Evolutionary conservation across 2,888 invertebrate genomes (phyloP).

Genomic region (Erpobdella octoculata): DNA sequence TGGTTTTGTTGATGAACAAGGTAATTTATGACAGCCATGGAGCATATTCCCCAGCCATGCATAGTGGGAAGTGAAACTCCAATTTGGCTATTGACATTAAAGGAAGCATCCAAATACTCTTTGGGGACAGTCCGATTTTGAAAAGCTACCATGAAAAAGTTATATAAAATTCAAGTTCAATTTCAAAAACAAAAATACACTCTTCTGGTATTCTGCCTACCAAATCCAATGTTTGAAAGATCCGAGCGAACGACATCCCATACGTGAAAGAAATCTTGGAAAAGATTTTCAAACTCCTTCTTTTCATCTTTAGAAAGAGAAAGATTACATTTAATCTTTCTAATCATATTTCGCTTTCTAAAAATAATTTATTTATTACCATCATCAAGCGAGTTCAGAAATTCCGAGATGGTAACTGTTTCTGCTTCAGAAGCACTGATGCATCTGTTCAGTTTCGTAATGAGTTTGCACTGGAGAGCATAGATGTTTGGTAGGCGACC

Average conservation of each 20-base stretch:
- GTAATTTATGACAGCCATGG: constrained; percentile 42
- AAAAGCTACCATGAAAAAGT: constrained; percentile 19
- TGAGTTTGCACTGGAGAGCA: constrained; percentile 39
- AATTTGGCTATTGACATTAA: constrained; percentile 32
- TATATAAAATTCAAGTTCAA: background rate
- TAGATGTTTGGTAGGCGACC: constrained; percentile 41
- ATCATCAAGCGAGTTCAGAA: constrained; percentile 9
- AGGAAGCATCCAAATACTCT: constrained; percentile 33
- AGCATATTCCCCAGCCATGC: constrained; percentile 41
- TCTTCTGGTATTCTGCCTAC: background rate
- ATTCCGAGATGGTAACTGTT: constrained; percentile 26
- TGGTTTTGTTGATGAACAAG: constrained; percentile 42
- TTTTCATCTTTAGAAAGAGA: constrained; percentile 9
- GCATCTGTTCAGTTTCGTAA: constrained; percentile 39
- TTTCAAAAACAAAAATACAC: background rate
- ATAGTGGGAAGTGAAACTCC: constrained; percentile 38
- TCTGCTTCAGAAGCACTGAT: constrained; percentile 42
- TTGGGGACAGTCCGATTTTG: constrained; percentile 26
- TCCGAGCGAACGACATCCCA: constrained; percentile 38
- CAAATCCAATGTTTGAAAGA: constrained; percentile 29
- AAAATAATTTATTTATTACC: background rate
- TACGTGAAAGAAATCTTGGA: constrained; percentile 36
- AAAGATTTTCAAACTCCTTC: constrained; percentile 16
- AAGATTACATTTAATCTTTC: background rate
- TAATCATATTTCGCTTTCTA: background rate